Evolutionary conservation across 2,797 vertebrate genomes (phyloP).

Genomic region (Xiphophorus birchmanni): DNA sequence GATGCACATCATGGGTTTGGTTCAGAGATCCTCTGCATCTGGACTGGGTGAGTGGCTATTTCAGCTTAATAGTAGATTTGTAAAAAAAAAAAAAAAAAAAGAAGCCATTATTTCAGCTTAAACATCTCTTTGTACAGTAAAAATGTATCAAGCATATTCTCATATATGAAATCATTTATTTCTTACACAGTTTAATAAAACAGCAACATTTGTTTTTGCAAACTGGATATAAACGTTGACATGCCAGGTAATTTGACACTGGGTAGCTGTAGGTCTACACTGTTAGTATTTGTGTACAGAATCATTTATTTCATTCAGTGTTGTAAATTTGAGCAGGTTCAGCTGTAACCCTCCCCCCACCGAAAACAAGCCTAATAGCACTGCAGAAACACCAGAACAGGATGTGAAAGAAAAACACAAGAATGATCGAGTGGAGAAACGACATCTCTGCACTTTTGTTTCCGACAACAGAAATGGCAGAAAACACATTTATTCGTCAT

Average conservation of each 20-base stretch:
- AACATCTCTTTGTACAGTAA: background rate
- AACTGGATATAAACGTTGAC: slow-evolving; percentile 82
- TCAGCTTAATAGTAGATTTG: background rate
- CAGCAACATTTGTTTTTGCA: slow-evolving; percentile 73
- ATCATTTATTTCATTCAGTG: slow-evolving; percentile 32
- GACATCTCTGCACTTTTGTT: slow-evolving; percentile 42
- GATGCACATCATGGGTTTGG: background rate
- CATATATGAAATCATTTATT: slow-evolving; percentile 77
- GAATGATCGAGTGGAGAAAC: slow-evolving; percentile 47
- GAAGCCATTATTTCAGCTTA: background rate
- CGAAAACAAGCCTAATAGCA: slow-evolving; percentile 44
- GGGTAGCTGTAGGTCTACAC: slow-evolving; percentile 58
- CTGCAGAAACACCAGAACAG: slow-evolving; percentile 48
- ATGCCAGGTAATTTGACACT: slow-evolving; percentile 72
- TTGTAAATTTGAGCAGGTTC: slow-evolving; percentile 22
- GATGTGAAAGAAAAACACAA: slow-evolving; percentile 48
- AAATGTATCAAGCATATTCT: slow-evolving; percentile 28
- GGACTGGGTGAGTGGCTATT: background rate
- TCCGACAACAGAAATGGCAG: slow-evolving; percentile 58
- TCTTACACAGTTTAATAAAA: slow-evolving; percentile 68
- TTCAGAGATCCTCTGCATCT: background rate
- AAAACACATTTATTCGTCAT: slow-evolving; percentile 42
- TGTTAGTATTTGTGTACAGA: slow-evolving; percentile 53
- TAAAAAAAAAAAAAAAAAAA: background rate
- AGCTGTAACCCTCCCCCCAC: slow-evolving; percentile 36